Base-by-base conservation (phyloP, 2,113 vertebrate genomes). In the Apus apus region DNA sequence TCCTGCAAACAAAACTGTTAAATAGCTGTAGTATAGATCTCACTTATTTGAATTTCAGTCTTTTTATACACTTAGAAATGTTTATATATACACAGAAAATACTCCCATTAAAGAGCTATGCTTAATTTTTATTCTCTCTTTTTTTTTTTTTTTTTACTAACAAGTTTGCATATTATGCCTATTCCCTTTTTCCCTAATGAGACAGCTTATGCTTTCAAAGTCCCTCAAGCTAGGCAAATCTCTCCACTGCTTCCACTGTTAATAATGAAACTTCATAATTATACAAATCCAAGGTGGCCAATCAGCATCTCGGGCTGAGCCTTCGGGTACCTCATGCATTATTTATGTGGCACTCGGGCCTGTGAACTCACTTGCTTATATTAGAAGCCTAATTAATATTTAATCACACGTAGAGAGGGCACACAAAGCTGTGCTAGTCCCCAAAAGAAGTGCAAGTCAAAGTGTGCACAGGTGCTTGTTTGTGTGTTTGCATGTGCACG, bases 261-360 rank as follows among this genome's bases (percentile, higher is more conserved):
- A 98, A 98, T 98, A 98, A 98, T 98, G 97, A 98, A 98, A 98
- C 98, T 98, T 98, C 96, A 98, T 98, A 98, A 98, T 98, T 98
- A 98, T 98, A 98, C 98, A 98, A 98, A 98, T 98, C 98, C 98
- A 97, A 98, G 97, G 97, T 98, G 98, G 98, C 98, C 98, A 98
- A 98, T 98, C 98, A 98, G 98, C 96, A 98, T 98, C 97, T 97
- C 95, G 0, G 97, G 97, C 97, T 97, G 96, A 98, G 98, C 98
- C 98, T 98, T 98, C 77, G 96, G 98, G 98, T 98, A 98, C 98
- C 96, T 97, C 96, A 98, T 98, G 96, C 96, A 98, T 98, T 98
- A 98, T 98, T 97, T 92, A 98, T 98, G 87, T 94, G 83, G 96
- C 97, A 97, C 98, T 97, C 32, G 11, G 98, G 98, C 97, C 97